Conservation (phyloP, 1,140 invertebrate species). For the Hesperophylax magnus region DNA sequence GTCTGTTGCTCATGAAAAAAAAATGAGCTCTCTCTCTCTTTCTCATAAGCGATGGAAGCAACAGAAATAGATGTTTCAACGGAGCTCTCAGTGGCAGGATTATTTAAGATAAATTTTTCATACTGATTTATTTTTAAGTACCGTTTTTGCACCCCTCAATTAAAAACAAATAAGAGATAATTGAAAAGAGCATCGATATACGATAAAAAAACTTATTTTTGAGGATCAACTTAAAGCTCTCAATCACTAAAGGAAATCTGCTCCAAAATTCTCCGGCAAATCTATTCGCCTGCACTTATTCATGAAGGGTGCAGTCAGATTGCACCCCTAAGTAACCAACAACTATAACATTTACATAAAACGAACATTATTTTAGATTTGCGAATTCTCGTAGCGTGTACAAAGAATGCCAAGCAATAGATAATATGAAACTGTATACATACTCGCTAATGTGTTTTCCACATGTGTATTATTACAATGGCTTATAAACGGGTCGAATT, state of each 20-base stretch:
- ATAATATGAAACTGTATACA: neutral
- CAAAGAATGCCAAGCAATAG: conserved; percentile 8
- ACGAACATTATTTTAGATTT: conserved; percentile 54
- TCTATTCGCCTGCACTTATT: neutral
- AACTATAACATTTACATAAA: conserved; percentile 54
- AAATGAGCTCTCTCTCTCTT: too few species aligned
- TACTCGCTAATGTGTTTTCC: neutral
- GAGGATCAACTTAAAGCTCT: neutral
- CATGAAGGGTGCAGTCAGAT: neutral
- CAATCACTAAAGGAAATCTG: conserved; percentile 2
- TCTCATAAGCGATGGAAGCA: too few species aligned
- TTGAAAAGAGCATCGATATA: too few species aligned
- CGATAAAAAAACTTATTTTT: neutral
- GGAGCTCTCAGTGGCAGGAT: too few species aligned
- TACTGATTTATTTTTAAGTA: too few species aligned
- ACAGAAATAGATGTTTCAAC: too few species aligned
- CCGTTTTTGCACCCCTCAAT: too few species aligned
- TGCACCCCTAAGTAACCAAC: conserved; percentile 5
- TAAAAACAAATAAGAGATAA: too few species aligned
- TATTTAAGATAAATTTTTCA: too few species aligned
- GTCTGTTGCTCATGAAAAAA: too few species aligned
- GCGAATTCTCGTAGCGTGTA: conserved; percentile 32
- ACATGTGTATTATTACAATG: neutral
- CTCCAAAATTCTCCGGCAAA: neutral
- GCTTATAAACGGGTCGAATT: neutral